Conservation (phyloP, 2,888 invertebrate species). For the Formica aserva region DNA sequence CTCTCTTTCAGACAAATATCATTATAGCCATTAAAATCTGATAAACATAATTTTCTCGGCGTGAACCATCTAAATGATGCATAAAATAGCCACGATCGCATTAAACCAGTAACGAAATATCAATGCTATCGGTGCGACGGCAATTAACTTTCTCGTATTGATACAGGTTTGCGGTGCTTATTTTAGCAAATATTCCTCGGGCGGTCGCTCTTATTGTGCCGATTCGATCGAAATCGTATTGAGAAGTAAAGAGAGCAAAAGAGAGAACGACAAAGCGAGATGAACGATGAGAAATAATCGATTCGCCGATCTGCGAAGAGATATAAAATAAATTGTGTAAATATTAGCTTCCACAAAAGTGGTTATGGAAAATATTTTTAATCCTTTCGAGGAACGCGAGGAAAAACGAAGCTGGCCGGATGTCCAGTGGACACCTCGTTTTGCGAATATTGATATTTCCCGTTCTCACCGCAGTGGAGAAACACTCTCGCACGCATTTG, state of each 20-base stretch:
- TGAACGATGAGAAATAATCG: slow-evolving; percentile 34
- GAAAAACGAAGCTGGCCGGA: slow-evolving; percentile 24
- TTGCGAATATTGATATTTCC: slow-evolving; percentile 47
- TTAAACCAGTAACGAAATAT: slow-evolving; percentile 69
- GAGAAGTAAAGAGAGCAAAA: not conserved
- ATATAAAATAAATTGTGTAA: slow-evolving; percentile 53
- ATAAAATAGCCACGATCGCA: slow-evolving; percentile 66
- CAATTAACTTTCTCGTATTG: slow-evolving; percentile 70
- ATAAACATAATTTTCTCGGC: slow-evolving; percentile 47
- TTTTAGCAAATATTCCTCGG: slow-evolving; percentile 62
- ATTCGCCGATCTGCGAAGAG: slow-evolving; percentile 26
- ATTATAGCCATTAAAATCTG: slow-evolving; percentile 3
- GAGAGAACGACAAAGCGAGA: not conserved
- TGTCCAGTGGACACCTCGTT: slow-evolving; percentile 17
- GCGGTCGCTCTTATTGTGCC: slow-evolving; percentile 31
- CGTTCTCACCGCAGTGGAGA: slow-evolving; percentile 20
- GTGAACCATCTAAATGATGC: not conserved
- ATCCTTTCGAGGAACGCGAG: slow-evolving; percentile 30
- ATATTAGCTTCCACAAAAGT: slow-evolving; percentile 36
- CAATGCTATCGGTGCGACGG: slow-evolving; percentile 55
- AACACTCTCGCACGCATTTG: slow-evolving; percentile 38
- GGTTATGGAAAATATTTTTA: slow-evolving; percentile 54
- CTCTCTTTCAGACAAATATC: slow-evolving; percentile 6
- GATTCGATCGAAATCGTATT: not conserved
- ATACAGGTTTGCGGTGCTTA: slow-evolving; percentile 61